phyloP scores from a whole-genome alignment of 2,888 invertebrate species.

The Agrochola lychnidis region DNA sequence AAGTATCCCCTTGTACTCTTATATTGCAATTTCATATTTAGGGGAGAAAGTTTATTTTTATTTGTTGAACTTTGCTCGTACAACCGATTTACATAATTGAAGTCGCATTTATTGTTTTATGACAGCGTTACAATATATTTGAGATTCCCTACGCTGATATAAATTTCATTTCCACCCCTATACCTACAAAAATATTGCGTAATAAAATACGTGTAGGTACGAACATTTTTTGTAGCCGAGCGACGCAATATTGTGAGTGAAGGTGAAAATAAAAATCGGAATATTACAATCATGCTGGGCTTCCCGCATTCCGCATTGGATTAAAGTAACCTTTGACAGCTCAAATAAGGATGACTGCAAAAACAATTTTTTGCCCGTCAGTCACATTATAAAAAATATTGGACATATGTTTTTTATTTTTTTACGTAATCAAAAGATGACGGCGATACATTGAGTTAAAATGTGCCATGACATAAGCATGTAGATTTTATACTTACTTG shows the following conservation, averaged over 20 bases:
- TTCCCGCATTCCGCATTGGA: constrained; percentile 9
- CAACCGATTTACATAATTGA: constrained; percentile 68
- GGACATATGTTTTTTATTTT: too few species aligned
- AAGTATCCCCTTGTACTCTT: constrained; percentile 61
- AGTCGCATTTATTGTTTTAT: constrained; percentile 66
- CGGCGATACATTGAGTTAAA: too few species aligned
- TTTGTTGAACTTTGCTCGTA: constrained; percentile 63
- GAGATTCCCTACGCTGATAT: constrained; percentile 54
- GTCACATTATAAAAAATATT: too few species aligned
- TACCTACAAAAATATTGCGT: constrained; percentile 42
- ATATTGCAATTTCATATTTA: constrained; percentile 69
- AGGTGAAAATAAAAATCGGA: constrained; percentile 44
- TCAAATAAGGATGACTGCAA: not conserved
- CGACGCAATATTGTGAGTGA: constrained; percentile 33
- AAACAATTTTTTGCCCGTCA: too few species aligned
- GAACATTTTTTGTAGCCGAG: constrained; percentile 25
- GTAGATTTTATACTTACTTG: too few species aligned
- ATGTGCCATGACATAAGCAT: too few species aligned
- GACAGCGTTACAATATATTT: constrained; percentile 58
- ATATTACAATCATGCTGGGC: constrained; percentile 24
- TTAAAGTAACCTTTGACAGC: not conserved
- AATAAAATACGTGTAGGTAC: constrained; percentile 45
- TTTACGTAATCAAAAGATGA: too few species aligned
- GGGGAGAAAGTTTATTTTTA: constrained; percentile 62
- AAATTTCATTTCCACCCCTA: constrained; percentile 60